A percentile compares a stretch with the other conserved stretches of the same genome.
These are phyloP conservation scores for Thermophis baileyi DNA, from an alignment of 2,113 vertebrate species.

Conservation along the genomic window DNA sequence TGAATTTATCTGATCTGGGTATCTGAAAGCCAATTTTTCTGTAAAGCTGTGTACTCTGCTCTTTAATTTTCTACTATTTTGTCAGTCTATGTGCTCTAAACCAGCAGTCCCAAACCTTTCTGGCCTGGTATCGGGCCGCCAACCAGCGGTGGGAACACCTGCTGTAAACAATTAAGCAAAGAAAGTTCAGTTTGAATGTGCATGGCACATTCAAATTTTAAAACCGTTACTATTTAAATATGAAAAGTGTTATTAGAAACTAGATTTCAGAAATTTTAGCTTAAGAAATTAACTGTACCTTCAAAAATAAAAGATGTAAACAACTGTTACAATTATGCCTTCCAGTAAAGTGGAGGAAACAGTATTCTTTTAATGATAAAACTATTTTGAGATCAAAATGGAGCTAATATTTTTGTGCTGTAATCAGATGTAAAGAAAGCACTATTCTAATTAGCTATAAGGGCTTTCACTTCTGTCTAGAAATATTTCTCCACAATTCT, in stretches of 20 bases:
- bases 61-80: background rate
- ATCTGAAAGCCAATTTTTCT: background rate
- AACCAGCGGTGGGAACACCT: background rate
- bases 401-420: background rate
- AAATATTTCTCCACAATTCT: background rate
- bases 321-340: background rate
- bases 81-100: background rate
- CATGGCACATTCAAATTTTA: background rate
- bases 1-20: background rate
- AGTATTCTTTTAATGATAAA: background rate
- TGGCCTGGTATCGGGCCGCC: fast-evolving
- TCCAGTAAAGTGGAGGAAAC: background rate
- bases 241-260: background rate
- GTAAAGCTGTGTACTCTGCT: background rate
- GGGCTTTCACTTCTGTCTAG: background rate
- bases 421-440: background rate
- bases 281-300: background rate
- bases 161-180: background rate
- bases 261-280: background rate
- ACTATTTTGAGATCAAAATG: background rate
- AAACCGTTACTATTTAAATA: background rate
- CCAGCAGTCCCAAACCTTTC: background rate
- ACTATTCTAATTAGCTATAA: background rate
- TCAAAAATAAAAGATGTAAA: background rate
- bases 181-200: background rate